Base-by-base conservation (phyloP, 1,140 invertebrate species). In the Macrobrachium rosenbergii region DNA sequence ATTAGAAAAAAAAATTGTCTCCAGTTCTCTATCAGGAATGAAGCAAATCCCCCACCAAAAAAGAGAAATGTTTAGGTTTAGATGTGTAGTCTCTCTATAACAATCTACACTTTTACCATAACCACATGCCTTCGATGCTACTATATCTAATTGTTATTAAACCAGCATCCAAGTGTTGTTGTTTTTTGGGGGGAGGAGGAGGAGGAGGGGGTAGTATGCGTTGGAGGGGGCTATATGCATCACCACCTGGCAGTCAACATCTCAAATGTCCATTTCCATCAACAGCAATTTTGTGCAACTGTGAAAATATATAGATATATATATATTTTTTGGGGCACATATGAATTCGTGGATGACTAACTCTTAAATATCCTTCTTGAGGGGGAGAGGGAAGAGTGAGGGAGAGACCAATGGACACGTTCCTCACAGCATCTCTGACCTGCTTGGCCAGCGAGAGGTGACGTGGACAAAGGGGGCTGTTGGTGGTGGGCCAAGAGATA, bases 371-470 rank as follows among this genome's bases (percentile, higher is more conserved):
- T 45, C 83, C 83, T 85, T 67, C 83, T 85, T 69, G 75, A 79
- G 64, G 64, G 83, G 75, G 83, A 85, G 78, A 87, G 85, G 78
- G 79, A 75, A 14, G 79, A 58, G 79, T 69, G 85, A 62, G 69
- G 58, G 78, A 73, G 23, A 52, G 69, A 63, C 67, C 85, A 87
- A 82, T 87, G 85, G 62, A 58, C 28, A 60, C 78, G 85, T 59
- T 87, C 79, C 85, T 81, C 67, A 60, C 78, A 69, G 64, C 78
- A 76, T 78, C 78, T 80, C 88, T 89, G 87, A 89, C 88, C 88
- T 89, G 88, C 69, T 88, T 90, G 86, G 83, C 88, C 78, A 88
- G 89, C 64, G 59, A 86, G 78, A 67, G 88, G 83, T 76, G 88
- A 88, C 60, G 88, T 86, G 83, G 88, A 76, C 63, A 83, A 59